Evolutionary conservation across 2,888 invertebrate species (phyloP), one percentile per base, ranked within the genome.

Genomic region (Microdon myrmicae): DNA sequence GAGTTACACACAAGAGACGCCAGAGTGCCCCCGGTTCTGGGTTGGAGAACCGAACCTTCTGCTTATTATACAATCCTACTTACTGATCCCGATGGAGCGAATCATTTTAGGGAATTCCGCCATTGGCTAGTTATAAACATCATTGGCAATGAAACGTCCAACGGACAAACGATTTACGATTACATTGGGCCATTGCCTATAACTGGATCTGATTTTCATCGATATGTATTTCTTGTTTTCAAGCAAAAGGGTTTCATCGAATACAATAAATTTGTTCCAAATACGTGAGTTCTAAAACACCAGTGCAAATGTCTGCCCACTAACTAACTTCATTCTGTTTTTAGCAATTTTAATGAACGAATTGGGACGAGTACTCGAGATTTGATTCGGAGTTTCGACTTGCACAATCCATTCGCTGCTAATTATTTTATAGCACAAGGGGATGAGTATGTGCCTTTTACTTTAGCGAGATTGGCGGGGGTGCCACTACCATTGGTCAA

Each of bases 61-160:
- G 72, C 81, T 16, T 84, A 85, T 43, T 94, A 94, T 76, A 90
- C 92, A 0, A 79, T 94, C 3, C 87, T 88, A 71, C 89, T 92
- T 90, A 91, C 90, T 41, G 93, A 93, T 89, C 79, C 79, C 2
- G 90, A 90, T 80, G 89, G 89, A 2, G 95, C 95, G 0, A 90
- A 89, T 68, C 87, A 94, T 47, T 89, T 84, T 78, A 86, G 94
- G 31, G 95, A 96, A 78, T 94, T 91, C 90, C 91, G 91, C 74
- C 95, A 96, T 76, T 96, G 95, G 95, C 79, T 94, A 5, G 90
- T 96, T 1, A 90, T 87, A 13, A 95, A 95, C 75, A 89, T 96
- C 68, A 90, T 90, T 23, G 94, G 90, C 8, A 77, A 72, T 61
- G 83, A 90, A 56, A 75, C 95, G 3, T 73, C 77, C 0, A 81